Conservation (phyloP, 2,888 invertebrate genomes). For the Drosophila mimetica region DNA sequence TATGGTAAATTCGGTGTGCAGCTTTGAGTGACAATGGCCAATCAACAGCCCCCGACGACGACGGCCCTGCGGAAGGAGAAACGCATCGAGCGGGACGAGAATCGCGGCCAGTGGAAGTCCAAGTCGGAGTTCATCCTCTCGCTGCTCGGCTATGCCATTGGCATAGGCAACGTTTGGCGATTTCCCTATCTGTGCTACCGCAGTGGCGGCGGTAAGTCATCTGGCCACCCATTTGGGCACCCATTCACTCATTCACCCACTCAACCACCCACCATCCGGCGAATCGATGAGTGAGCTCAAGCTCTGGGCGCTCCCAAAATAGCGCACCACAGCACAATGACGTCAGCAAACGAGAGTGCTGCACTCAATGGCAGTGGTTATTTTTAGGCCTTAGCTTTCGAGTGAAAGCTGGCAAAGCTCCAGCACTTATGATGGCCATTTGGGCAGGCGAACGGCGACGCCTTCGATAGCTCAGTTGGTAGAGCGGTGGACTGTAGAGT, state of each 20-base stretch:
- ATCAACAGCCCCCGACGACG: background rate
- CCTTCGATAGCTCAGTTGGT: slow-evolving; percentile 80
- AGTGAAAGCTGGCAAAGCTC: slow-evolving; percentile 62
- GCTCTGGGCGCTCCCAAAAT: slow-evolving; percentile 34
- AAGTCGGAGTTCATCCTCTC: slow-evolving; percentile 92
- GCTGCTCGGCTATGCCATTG: slow-evolving; percentile 93
- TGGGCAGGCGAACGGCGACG: slow-evolving; percentile 41
- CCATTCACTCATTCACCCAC: background rate
- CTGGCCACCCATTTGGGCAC: background rate
- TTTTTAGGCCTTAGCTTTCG: slow-evolving; percentile 56
- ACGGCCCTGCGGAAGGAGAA: slow-evolving; percentile 18
- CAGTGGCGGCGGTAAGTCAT: slow-evolving; percentile 90
- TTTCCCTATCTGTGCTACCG: slow-evolving; percentile 94
- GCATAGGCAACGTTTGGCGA: slow-evolving; percentile 94
- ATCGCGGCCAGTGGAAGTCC: slow-evolving; percentile 89
- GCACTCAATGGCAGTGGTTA: slow-evolving; percentile 25
- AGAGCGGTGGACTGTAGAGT: slow-evolving; percentile 80
- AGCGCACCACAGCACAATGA: slow-evolving; percentile 47
- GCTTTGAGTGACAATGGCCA: slow-evolving; percentile 2
- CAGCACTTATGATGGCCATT: slow-evolving; percentile 22
- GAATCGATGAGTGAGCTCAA: slow-evolving; percentile 13
- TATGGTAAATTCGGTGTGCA: slow-evolving; percentile 3
- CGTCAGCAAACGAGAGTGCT: slow-evolving; percentile 40
- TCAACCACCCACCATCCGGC: background rate
- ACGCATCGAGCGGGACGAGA: slow-evolving; percentile 67